Evolutionary conservation across 2,888 invertebrate species (phyloP), one percentile per base, ranked within the genome.

Genomic region (Leptinotarsa juncta): DNA sequence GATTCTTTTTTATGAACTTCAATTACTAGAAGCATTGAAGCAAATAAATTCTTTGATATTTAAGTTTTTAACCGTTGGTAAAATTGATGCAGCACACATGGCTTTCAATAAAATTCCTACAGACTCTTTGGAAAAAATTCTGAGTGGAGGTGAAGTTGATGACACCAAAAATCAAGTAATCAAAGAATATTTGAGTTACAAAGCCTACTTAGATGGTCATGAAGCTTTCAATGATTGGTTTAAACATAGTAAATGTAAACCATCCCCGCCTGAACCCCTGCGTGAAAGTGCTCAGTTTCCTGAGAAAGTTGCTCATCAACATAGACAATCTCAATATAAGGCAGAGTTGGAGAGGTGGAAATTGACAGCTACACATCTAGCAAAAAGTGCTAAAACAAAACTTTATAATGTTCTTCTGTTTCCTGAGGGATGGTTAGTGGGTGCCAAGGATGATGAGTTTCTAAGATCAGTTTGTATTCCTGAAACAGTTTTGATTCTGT

Each of bases 141-240:
- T 90, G 65, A 84, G 84, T 18, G 81, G 78, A 68, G 82, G 89
- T 82, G 88, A 89, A 83, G 81, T 90, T 67, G 86, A 90, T 72
- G 85, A 90, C 80, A 88, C 90, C 81, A 86, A 86, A 5, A 82
- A 89, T 77, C 89, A 89, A 80, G 88, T 88, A 67, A 86, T 97
- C 71, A 92, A 95, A 80, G 97, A 98, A 86, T 95, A 95, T 88
- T 90, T 97, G 50, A 96, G 97, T 87, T 92, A 96, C 83, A 94
- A 95, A 87, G 92, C 95, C 0, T 98, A 97, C 86, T 89, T 98
- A 79, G 94, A 95, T 83, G 96, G 96, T 4, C 91, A 96, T 76
- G 96, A 97, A 87, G 93, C 94, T 10, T 97, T 97, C 88, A 93
- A 94, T 78, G 94, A 95, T 82, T 98, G 97, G 97, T 95, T 95